These are phyloP conservation scores for Paraplagusia blochii DNA, from an alignment of 2,113 vertebrate species.

Conservation along the genomic window DNA sequence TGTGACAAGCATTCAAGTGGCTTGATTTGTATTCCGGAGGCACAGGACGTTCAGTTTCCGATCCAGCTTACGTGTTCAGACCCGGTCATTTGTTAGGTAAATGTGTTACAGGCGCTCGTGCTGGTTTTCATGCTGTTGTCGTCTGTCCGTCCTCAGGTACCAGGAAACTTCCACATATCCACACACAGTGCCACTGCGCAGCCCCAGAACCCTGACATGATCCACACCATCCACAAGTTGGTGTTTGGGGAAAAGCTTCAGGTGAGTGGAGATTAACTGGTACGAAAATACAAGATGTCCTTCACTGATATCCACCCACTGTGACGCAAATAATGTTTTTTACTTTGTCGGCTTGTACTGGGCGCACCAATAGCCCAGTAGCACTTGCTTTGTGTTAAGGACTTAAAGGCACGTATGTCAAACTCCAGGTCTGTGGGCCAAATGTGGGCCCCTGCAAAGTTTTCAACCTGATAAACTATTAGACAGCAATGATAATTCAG, in stretches of 20 bases:
- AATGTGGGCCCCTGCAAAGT: no score
- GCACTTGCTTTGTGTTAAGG: no score
- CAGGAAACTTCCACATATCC: conserved; percentile 97
- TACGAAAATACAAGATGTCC: no score
- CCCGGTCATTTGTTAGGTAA: conserved; percentile 34
- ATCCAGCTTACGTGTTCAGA: background rate
- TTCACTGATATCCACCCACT: no score
- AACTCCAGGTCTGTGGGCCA: no score
- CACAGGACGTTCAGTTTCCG: conserved; percentile 34
- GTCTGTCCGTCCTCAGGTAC: conserved; percentile 77
- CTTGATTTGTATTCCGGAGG: conserved; percentile 9
- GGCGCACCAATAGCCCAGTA: no score
- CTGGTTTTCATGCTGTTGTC: background rate
- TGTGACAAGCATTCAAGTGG: conserved; percentile 5
- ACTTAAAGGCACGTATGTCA: no score
- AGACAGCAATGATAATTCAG: no score
- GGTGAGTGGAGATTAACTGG: conserved; percentile 63
- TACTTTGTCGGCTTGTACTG: no score
- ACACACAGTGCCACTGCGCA: conserved; percentile 98
- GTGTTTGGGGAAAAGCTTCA: conserved; percentile 92
- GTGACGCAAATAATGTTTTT: no score
- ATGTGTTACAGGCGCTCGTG: conserved; percentile 23
- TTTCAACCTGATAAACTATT: no score
- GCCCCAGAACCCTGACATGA: conserved; percentile 97
- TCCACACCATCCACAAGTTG: conserved; percentile 92